Evolutionary conservation across 2,888 invertebrate genomes (phyloP).

Genomic region (Saturnia japonica): DNA sequence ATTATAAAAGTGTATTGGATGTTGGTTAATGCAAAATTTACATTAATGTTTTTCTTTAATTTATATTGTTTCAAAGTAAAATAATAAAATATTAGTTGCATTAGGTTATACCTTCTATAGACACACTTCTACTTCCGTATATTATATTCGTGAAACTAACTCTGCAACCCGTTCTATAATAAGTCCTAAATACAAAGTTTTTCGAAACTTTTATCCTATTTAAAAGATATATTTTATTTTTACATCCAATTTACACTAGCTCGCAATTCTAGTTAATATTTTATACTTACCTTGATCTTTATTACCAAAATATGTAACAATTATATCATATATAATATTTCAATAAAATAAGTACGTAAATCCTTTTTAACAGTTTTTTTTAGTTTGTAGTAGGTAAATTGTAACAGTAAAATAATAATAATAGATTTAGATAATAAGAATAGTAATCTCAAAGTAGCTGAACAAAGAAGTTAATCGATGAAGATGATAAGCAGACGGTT

Average conservation of each 20-base stretch:
- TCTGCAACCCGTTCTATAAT: too few species aligned
- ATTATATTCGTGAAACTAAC: too few species aligned
- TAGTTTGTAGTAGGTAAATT: background rate
- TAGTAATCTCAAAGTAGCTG: constrained; percentile 35
- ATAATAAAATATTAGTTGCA: too few species aligned
- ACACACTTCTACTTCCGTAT: too few species aligned
- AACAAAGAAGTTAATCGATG: constrained; percentile 55
- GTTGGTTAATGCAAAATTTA: background rate
- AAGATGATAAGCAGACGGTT: constrained; percentile 47
- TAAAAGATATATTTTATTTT: background rate
- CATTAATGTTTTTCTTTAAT: background rate
- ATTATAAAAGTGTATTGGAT: background rate
- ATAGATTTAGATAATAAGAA: constrained; percentile 25
- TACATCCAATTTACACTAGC: background rate
- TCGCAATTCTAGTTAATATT: background rate
- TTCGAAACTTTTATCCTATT: background rate
- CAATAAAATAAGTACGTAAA: background rate
- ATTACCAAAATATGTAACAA: background rate
- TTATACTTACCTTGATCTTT: background rate
- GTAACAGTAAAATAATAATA: constrained; percentile 7
- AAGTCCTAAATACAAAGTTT: background rate
- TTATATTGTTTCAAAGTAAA: background rate
- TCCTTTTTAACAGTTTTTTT: background rate
- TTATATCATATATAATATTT: background rate
- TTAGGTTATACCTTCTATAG: too few species aligned